Percentiles rank a stretch among this genome's conserved stretches.
Conservation (phyloP, 2,113 vertebrate genomes). For the Syngnathus floridae region DNA sequence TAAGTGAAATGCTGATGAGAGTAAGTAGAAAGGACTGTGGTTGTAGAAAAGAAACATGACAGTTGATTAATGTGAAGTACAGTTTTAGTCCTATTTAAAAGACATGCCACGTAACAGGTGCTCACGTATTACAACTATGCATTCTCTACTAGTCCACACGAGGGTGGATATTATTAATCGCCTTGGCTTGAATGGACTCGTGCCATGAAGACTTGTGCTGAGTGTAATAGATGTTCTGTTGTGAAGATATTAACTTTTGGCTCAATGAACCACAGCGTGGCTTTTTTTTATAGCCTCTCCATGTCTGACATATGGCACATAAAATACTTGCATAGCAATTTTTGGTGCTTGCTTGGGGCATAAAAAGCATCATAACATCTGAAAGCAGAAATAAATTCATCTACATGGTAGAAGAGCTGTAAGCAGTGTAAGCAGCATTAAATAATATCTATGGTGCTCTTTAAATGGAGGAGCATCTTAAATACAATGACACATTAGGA, state of each 20-base stretch:
- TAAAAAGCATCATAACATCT: constrained; percentile 36
- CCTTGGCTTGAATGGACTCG: constrained; percentile 25
- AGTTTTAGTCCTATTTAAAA: constrained; percentile 35
- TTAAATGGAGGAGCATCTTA: constrained; percentile 10
- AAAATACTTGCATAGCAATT: constrained; percentile 38
- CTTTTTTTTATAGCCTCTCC: constrained; percentile 34
- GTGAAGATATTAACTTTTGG: constrained; percentile 49
- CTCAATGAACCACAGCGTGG: constrained; percentile 48
- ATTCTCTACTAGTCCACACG: constrained; percentile 9
- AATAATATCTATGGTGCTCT: constrained; percentile 22
- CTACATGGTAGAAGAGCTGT: constrained; percentile 7
- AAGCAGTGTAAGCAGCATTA: constrained; percentile 15
- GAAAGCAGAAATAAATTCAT: constrained; percentile 23
- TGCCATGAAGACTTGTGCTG: constrained; percentile 18
- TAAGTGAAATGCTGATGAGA: constrained; percentile 39
- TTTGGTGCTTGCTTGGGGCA: constrained; percentile 24
- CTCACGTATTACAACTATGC: constrained; percentile 44
- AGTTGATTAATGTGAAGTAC: constrained; percentile 45
- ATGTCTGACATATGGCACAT: constrained; percentile 34
- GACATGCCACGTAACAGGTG: constrained; percentile 21
- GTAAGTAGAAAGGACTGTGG: constrained; percentile 17
- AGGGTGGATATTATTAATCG: constrained; percentile 32
- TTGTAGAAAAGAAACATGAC: constrained; percentile 48
- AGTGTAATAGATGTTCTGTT: constrained; percentile 39
- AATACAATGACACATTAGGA: constrained; percentile 22